phyloP scores from a whole-genome alignment of 2,113 vertebrate species.

The Balaeniceps rex region DNA sequence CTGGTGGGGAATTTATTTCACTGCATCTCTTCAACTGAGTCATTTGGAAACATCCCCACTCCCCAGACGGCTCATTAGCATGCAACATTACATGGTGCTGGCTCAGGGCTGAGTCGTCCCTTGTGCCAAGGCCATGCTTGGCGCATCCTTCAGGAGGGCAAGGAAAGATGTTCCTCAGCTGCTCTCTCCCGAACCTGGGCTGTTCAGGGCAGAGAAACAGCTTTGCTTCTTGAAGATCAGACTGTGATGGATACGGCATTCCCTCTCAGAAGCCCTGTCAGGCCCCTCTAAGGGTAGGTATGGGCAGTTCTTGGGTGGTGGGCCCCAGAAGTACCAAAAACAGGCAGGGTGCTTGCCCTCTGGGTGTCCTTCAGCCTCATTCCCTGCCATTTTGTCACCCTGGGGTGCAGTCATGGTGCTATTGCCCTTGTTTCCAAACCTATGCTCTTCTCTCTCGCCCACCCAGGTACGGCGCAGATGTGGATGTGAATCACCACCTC shows the following conservation, averaged over 20 bases:
- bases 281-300: neutral
- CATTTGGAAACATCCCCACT: neutral
- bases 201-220: neutral
- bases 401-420: neutral
- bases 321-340: neutral
- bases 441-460: neutral
- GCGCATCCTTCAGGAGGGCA: neutral
- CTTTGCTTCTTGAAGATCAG: neutral
- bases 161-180: neutral
- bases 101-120: neutral
- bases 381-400: neutral
- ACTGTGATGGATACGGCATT: rapidly evolving
- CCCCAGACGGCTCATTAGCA: neutral
- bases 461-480: constrained; percentile 85
- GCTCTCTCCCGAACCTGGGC: neutral
- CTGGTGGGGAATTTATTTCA: neutral
- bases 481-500: constrained; percentile 88
- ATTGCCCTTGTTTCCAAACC: neutral
- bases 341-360: neutral
- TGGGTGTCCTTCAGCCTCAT: neutral
- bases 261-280: rapidly evolving
- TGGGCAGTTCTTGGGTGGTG: neutral
- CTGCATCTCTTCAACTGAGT: neutral
- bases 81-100: neutral
- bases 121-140: neutral